Conservation (phyloP, 2,888 invertebrate genomes). For the Cheiracanthium punctorium region DNA sequence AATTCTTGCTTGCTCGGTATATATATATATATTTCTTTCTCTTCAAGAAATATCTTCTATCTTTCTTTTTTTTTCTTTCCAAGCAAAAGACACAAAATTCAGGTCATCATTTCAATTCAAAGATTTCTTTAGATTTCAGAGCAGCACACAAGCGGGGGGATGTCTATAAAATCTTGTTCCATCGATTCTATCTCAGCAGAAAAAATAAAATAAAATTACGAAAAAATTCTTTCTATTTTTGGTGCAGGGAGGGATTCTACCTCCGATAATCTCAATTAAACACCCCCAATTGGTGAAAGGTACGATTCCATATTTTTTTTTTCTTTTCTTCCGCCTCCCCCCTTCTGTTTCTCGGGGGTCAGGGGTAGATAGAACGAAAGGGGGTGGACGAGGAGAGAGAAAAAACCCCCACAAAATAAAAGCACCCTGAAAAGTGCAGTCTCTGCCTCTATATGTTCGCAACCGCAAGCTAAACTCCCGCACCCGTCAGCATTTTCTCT, state of each 20-base stretch:
- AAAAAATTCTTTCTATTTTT: too few species aligned
- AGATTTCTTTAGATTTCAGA: slow-evolving; percentile 1
- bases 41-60: too few species aligned
- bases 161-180: neutral
- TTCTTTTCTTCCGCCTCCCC: too few species aligned
- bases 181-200: neutral
- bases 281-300: neutral
- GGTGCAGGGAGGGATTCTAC: neutral
- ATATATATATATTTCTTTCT: neutral
- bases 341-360: slow-evolving; percentile 44
- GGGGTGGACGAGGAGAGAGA: neutral
- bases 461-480: slow-evolving; percentile 40
- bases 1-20: too few species aligned
- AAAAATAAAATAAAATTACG: too few species aligned
- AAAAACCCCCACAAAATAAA: slow-evolving; percentile 60
- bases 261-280: slow-evolving; percentile 61
- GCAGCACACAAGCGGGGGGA: neutral
- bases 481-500: slow-evolving; percentile 55
- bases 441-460: slow-evolving; percentile 48
- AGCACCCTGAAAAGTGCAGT: slow-evolving; percentile 31
- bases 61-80: neutral
- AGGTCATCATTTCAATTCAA: slow-evolving; percentile 6
- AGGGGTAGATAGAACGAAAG: slow-evolving; percentile 21
- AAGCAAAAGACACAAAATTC: neutral
- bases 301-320: slow-evolving; percentile 24